Percentiles rank a stretch among this genome's conserved stretches.
phyloP scores from a whole-genome alignment of 2,113 vertebrate species.

The human region DNA sequence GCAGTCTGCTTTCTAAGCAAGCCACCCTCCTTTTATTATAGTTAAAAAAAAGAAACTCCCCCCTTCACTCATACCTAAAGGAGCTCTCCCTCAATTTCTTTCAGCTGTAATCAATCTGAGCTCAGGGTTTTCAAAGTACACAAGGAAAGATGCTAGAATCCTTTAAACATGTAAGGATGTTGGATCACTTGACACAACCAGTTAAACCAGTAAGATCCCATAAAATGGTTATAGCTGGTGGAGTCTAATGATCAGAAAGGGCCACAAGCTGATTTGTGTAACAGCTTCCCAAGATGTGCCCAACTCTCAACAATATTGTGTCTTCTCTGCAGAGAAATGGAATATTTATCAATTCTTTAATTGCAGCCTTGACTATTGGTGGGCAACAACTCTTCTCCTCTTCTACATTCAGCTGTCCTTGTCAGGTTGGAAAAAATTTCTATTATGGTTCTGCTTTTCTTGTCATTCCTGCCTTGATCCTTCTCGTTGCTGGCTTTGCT shows the following conservation, averaged over 20 bases:
- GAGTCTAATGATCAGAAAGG: constrained; percentile 58
- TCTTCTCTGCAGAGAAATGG: constrained; percentile 82
- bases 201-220: constrained; percentile 74
- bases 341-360: constrained; percentile 80
- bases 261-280: not conserved
- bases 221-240: constrained; percentile 61
- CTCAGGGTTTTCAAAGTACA: constrained; percentile 26
- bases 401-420: constrained; percentile 85
- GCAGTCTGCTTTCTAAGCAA: not conserved
- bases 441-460: constrained; percentile 85
- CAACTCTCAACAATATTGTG: constrained; percentile 4
- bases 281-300: constrained; percentile 41
- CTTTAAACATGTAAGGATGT: constrained; percentile 66
- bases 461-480: constrained; percentile 83
- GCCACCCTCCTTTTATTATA: not conserved
- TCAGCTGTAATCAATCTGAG: not conserved
- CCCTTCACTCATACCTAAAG: not conserved
- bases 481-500: constrained; percentile 83
- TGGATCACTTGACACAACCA: constrained; percentile 65
- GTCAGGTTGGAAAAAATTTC: constrained; percentile 84
- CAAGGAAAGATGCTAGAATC: constrained; percentile 57
- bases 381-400: constrained; percentile 86
- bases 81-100: not conserved
- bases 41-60: not conserved
- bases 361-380: constrained; percentile 80